A percentile compares a stretch with the other conserved stretches of the same genome.
Conservation (phyloP, 2,888 invertebrate species). For the Drosophila hamatofila region DNA sequence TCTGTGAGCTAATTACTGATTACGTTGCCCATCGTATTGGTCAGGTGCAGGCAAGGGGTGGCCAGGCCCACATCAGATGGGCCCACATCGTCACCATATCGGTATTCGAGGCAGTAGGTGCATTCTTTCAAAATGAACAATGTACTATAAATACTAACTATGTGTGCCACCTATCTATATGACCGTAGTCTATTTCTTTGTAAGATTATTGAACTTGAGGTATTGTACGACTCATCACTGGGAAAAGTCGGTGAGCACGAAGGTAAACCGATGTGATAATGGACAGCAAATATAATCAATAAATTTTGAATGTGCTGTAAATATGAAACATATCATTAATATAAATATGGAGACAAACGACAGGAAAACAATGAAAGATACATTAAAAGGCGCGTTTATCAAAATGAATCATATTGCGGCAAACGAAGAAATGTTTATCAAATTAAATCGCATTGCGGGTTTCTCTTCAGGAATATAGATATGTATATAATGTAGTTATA, state of each 20-base stretch:
- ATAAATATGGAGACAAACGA: background rate
- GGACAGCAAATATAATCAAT: background rate
- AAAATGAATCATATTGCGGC: slow-evolving; percentile 26
- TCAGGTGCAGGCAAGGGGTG: slow-evolving; percentile 8
- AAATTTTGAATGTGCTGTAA: background rate
- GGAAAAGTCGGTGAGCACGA: background rate
- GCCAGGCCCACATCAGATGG: slow-evolving; percentile 13
- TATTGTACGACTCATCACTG: slow-evolving; percentile 23
- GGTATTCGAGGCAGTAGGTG: slow-evolving; percentile 60
- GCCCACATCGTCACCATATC: slow-evolving; percentile 53
- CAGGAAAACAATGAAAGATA: background rate
- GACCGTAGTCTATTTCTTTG: slow-evolving; percentile 14
- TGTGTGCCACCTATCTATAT: slow-evolving; percentile 20
- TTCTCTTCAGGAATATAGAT: background rate
- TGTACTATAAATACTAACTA: slow-evolving; percentile 45
- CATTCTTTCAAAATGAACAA: slow-evolving; percentile 43
- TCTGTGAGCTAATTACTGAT: slow-evolving; percentile 49
- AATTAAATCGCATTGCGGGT: slow-evolving; percentile 1
- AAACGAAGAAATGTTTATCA: slow-evolving; percentile 6
- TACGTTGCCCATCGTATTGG: slow-evolving; percentile 17
- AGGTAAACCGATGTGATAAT: background rate
- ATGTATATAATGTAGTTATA: background rate
- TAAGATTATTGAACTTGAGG: slow-evolving; percentile 33
- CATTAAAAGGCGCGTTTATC: background rate
- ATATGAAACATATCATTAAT: no score